These are phyloP conservation scores for Tiaroga cobitis DNA, from an alignment of 2,797 vertebrate species.

Conservation along the genomic window DNA sequence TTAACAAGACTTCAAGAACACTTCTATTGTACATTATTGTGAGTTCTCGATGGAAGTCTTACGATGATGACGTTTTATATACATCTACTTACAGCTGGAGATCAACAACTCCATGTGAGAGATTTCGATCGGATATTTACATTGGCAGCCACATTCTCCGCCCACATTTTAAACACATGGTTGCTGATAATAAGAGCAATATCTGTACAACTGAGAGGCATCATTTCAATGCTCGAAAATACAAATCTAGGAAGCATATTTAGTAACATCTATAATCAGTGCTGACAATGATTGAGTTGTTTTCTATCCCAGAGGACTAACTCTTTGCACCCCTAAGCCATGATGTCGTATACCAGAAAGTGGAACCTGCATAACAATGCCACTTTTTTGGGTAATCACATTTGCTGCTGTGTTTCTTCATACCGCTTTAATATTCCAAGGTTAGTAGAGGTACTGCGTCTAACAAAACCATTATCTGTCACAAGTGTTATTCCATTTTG, in stretches of 20 bases:
- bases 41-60: conserved; percentile 35
- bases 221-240: conserved; percentile 48
- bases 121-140: conserved; percentile 58
- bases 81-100: conserved; percentile 78
- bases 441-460: conserved; percentile 15
- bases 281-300: conserved; percentile 16
- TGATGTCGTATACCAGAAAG: background rate
- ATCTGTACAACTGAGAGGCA: conserved; percentile 70
- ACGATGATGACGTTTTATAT: conserved; percentile 60
- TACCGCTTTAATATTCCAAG: conserved; percentile 8
- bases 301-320: conserved; percentile 9
- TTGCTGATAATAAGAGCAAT: conserved; percentile 54
- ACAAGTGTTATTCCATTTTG: conserved; percentile 18
- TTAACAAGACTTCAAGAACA: conserved; percentile 51
- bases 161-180: conserved; percentile 54
- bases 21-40: conserved; percentile 51
- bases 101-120: conserved; percentile 16
- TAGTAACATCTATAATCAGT: conserved; percentile 56
- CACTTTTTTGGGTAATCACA: background rate
- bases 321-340: conserved; percentile 2
- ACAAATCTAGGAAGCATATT: conserved; percentile 44
- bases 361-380: background rate
- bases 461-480: conserved; percentile 10
- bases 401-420: background rate
- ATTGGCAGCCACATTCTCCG: conserved; percentile 45